These are phyloP conservation scores for Rhaphigaster nebulosa DNA, from an alignment of 2,888 invertebrate genomes.

Conservation along the genomic window DNA sequence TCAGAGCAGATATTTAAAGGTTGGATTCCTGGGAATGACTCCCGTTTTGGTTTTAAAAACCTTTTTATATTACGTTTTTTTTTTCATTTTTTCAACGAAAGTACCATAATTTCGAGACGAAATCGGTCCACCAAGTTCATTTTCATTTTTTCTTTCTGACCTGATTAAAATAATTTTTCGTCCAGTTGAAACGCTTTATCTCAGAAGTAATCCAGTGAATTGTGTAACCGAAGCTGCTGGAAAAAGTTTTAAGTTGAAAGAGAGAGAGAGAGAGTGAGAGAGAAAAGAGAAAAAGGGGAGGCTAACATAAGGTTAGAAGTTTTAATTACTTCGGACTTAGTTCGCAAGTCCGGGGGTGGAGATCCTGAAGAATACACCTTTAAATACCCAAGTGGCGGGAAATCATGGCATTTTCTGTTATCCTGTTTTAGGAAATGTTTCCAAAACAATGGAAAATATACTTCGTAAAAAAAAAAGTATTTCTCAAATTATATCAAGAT, in stretches of 20 bases:
- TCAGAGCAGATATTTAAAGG: not conserved
- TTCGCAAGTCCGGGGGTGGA: not conserved
- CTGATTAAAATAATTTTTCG: conserved; percentile 46
- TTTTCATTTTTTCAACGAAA: not conserved
- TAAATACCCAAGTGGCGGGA: not conserved
- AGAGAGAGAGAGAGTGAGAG: conserved; percentile 11
- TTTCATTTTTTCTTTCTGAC: not conserved
- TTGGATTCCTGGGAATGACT: not conserved
- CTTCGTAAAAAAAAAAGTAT: not conserved
- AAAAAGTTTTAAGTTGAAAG: conserved; percentile 44
- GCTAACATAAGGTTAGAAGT: conserved; percentile 41
- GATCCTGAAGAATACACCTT: not conserved
- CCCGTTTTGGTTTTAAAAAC: not conserved
- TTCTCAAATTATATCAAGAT: not conserved
- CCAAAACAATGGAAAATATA: not conserved
- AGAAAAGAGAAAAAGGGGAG: not conserved
- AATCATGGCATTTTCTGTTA: not conserved
- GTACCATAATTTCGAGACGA: not conserved
- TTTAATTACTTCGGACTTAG: conserved; percentile 35
- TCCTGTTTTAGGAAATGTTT: not conserved
- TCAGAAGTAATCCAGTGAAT: conserved; percentile 20
- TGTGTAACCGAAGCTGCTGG: conserved; percentile 10
- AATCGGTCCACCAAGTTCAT: not conserved
- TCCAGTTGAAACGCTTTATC: not conserved
- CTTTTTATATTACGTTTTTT: not conserved